Evolutionary conservation across 2,113 vertebrate species (phyloP).

Genomic region (Sclerurus mexicanus): DNA sequence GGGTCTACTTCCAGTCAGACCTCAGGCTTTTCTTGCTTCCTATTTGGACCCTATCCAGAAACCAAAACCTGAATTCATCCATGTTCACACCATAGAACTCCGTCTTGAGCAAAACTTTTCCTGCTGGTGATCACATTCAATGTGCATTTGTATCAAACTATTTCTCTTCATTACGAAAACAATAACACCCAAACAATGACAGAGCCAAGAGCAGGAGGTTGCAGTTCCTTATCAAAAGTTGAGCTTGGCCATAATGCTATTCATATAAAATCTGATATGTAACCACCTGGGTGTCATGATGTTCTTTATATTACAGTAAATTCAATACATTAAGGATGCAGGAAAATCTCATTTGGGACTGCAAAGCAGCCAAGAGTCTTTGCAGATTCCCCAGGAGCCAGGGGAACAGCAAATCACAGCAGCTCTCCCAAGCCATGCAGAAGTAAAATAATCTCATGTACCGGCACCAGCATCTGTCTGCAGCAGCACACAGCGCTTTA

Average conservation of each 20-base stretch:
- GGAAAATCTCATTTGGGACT: conserved; percentile 29
- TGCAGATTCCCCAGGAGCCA: neutral
- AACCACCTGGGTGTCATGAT: conserved; percentile 10
- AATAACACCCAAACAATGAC: neutral
- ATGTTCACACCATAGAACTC: neutral
- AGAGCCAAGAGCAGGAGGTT: neutral
- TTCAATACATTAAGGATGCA: conserved; percentile 57
- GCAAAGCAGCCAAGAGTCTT: neutral
- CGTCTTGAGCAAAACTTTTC: neutral
- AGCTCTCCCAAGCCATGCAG: neutral
- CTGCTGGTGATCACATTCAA: neutral
- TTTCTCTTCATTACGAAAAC: conserved; percentile 14
- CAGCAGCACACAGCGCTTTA: neutral
- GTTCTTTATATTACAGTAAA: conserved; percentile 22
- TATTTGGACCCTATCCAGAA: neutral
- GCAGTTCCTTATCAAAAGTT: neutral
- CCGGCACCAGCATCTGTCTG: neutral
- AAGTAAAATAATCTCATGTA: neutral
- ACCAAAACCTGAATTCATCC: neutral
- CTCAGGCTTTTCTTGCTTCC: neutral
- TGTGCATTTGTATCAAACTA: neutral
- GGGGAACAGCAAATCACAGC: conserved; percentile 19
- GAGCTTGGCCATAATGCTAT: conserved; percentile 10
- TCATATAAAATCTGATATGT: conserved; percentile 23
- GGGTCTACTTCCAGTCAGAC: neutral